phyloP scores from a whole-genome alignment of 2,113 vertebrate genomes.

The Ophthalmolycus amberensis region DNA sequence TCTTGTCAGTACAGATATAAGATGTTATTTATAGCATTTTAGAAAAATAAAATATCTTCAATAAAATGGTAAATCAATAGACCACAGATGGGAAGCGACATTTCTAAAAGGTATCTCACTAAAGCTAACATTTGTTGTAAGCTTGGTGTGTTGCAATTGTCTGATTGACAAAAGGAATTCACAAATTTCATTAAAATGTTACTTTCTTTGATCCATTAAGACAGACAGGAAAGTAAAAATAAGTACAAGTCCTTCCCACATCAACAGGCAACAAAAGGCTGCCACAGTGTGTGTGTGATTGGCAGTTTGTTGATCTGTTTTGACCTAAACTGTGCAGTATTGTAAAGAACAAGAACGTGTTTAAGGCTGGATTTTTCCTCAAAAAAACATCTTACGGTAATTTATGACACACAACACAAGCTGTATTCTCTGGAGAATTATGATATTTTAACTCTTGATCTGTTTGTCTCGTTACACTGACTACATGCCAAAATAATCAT shows the following conservation, averaged over 20 bases:
- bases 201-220: neutral
- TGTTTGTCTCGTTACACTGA: conserved; percentile 19
- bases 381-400: neutral
- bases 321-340: neutral
- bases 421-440: conserved; percentile 13
- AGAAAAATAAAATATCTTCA: neutral
- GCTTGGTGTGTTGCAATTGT: neutral
- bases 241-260: neutral
- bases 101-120: neutral
- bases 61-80: neutral
- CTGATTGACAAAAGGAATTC: neutral
- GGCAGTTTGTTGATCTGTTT: neutral
- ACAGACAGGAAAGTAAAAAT: neutral
- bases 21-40: neutral
- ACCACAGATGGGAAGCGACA: neutral
- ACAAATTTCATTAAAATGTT: neutral
- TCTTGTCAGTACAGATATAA: neutral
- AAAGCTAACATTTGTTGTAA: neutral
- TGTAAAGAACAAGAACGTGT: neutral
- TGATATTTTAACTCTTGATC: conserved; percentile 46
- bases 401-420: conserved; percentile 9
- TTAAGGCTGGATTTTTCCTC: neutral
- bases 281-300: neutral
- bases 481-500: conserved; percentile 10
- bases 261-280: neutral